Evolutionary conservation across 2,113 vertebrate species (phyloP).

Genomic region (Callipepla squamata): DNA sequence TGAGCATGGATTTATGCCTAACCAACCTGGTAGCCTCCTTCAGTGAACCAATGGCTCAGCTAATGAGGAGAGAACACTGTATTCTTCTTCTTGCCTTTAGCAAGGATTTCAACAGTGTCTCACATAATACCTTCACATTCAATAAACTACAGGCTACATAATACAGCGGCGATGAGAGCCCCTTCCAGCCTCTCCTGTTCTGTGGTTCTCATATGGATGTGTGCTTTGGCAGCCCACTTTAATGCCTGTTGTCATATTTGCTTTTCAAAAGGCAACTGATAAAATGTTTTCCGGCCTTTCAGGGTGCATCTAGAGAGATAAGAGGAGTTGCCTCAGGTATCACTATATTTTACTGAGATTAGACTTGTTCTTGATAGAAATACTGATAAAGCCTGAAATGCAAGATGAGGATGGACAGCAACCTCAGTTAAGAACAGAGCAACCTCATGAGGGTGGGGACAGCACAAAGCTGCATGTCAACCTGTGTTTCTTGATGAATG

Average conservation of each 20-base stretch:
- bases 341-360: neutral
- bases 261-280: rapidly evolving
- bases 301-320: neutral
- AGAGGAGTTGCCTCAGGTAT: neutral
- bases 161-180: neutral
- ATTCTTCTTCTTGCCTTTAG: constrained; percentile 3
- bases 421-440: neutral
- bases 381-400: neutral
- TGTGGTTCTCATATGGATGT: neutral
- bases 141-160: neutral
- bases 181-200: neutral
- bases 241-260: neutral
- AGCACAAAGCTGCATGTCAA: neutral
- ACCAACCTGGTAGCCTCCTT: neutral
- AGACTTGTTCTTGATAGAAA: neutral
- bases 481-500: rapidly evolving
- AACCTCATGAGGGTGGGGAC: neutral
- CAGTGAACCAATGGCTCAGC: neutral
- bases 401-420: neutral
- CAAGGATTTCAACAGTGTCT: neutral
- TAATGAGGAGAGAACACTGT: neutral
- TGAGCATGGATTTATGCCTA: neutral
- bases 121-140: neutral
- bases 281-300: neutral
- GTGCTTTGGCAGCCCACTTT: neutral